phyloP scores from a whole-genome alignment of 2,113 vertebrate genomes.

The Pyrgilauda ruficollis region DNA sequence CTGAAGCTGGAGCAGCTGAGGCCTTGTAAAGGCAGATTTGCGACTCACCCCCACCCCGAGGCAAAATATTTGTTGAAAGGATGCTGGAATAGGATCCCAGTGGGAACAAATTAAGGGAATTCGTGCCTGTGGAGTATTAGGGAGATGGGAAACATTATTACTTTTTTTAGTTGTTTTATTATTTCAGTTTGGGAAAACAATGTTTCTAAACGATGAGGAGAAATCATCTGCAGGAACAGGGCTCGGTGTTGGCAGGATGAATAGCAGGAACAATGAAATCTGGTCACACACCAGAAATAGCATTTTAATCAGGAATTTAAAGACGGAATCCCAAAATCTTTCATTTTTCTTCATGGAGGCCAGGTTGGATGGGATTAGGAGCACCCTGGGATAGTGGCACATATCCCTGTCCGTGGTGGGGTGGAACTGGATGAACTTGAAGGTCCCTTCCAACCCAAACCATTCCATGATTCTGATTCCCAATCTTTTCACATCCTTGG shows the following conservation, averaged over 20 bases:
- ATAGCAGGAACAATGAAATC: not conserved
- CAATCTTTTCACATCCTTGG: not conserved
- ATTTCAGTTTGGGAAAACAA: not conserved
- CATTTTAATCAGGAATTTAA: not conserved
- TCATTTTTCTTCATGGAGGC: accelerated
- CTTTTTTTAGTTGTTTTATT: not conserved
- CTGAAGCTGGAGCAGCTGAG: not conserved
- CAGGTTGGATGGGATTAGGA: not conserved
- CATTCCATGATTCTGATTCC: not conserved
- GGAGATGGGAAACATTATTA: not conserved
- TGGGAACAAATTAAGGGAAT: not conserved
- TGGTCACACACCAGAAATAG: not conserved
- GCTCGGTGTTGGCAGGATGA: not conserved
- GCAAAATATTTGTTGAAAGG: conserved; percentile 22
- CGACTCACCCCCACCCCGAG: not conserved
- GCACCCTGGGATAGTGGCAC: not conserved
- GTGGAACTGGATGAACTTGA: not conserved
- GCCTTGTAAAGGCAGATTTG: conserved; percentile 28
- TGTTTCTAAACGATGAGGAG: accelerated
- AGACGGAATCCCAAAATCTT: not conserved
- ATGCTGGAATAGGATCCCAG: not conserved
- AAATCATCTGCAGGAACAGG: not conserved
- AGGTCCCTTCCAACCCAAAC: not conserved
- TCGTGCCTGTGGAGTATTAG: not conserved
- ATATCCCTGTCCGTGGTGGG: not conserved